Evolutionary conservation across 1,140 invertebrate species (phyloP).

Genomic region (Leptestheria dahalacensis): DNA sequence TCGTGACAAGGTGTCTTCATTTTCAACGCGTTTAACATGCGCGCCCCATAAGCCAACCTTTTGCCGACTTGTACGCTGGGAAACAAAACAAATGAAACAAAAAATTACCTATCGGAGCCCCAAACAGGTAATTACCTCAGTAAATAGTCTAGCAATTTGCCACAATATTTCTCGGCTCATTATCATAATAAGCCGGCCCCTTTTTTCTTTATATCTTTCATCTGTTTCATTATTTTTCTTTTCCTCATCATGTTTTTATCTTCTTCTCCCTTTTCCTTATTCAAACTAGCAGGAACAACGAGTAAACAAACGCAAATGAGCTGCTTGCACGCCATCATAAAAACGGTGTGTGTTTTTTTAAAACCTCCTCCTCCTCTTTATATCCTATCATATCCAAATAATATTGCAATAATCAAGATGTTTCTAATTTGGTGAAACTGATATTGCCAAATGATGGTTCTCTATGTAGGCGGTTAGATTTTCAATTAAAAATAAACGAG

Average conservation of each 20-base stretch:
- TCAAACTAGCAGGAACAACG: background rate
- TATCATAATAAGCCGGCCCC: background rate
- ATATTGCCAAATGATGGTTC: too few species aligned
- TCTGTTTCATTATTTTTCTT: background rate
- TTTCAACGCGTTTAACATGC: background rate
- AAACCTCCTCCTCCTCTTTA: too few species aligned
- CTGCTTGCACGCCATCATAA: too few species aligned
- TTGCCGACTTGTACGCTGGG: too few species aligned
- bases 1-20: background rate
- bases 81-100: background rate
- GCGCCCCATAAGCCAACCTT: background rate
- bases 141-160: background rate
- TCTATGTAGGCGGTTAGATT: too few species aligned
- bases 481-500: too few species aligned
- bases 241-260: background rate
- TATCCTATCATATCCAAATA: too few species aligned
- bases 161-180: background rate
- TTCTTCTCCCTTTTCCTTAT: background rate
- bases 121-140: background rate
- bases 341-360: too few species aligned
- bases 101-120: too few species aligned
- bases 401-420: too few species aligned
- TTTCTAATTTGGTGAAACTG: too few species aligned
- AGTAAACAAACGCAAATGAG: background rate
- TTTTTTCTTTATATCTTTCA: too few species aligned